Evolutionary conservation across 1,140 invertebrate species (phyloP).

Genomic region (Phocides pigmalion): DNA sequence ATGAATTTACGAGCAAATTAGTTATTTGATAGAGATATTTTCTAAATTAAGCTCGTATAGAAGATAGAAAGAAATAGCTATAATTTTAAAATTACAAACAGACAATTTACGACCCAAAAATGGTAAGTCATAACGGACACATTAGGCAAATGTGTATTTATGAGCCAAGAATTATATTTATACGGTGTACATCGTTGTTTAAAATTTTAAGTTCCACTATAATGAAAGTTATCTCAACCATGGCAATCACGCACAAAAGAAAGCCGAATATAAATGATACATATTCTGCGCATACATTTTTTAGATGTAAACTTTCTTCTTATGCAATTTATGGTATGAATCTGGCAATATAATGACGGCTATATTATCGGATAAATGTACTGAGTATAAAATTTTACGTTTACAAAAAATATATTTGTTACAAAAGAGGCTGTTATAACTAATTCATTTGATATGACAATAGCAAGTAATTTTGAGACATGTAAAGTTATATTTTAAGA

Average conservation of each 20-base stretch:
- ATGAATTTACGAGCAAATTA: too few relatives aligned
- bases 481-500: too few relatives aligned
- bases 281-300: not conserved
- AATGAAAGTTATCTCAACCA: not conserved
- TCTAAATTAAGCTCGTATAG: too few relatives aligned
- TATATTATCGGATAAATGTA: not conserved
- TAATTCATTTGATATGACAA: too few relatives aligned
- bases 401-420: too few relatives aligned
- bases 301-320: not conserved
- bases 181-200: not conserved
- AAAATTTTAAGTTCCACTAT: constrained; percentile 4
- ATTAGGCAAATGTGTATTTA: not conserved
- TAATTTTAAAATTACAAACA: too few relatives aligned
- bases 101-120: too few relatives aligned
- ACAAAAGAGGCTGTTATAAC: too few relatives aligned
- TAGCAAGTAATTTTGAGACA: too few relatives aligned
- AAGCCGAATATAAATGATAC: constrained; percentile 1
- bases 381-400: too few relatives aligned
- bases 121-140: constrained; percentile 30
- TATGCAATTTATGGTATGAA: not conserved
- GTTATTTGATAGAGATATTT: too few relatives aligned
- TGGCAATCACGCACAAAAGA: not conserved
- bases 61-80: too few relatives aligned
- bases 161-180: constrained; percentile 3
- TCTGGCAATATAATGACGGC: not conserved